phyloP scores from a whole-genome alignment of 92 coral and sea anemone species.

The Zoanthus gigantus region DNA sequence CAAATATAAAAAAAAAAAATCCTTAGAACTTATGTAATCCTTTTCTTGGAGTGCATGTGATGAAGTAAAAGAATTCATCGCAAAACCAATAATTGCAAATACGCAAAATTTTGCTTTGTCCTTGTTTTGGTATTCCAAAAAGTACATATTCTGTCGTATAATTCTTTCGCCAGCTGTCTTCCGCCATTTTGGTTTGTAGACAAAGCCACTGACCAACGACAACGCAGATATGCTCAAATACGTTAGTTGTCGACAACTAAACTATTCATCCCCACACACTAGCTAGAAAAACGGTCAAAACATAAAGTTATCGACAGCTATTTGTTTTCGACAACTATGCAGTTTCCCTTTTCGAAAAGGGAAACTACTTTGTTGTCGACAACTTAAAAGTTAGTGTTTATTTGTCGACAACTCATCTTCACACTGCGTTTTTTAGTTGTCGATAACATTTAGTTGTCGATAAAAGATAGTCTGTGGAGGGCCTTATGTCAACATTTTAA shows the following conservation, averaged over 20 bases:
- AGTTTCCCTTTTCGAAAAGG: no score
- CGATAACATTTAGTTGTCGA: background rate
- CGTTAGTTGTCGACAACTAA: constrained; percentile 41
- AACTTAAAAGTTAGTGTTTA: background rate
- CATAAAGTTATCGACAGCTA: constrained; percentile 32
- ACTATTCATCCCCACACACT: constrained; percentile 11
- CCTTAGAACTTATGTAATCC: no score
- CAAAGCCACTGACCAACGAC: constrained; percentile 37
- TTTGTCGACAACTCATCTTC: constrained; percentile 3
- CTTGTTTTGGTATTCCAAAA: background rate
- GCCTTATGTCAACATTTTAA: no score
- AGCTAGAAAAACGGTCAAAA: constrained; percentile 1
- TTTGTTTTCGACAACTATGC: constrained; percentile 24
- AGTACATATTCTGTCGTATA: constrained; percentile 23
- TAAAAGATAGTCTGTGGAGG: no score
- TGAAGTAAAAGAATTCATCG: no score
- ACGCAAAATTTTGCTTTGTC: no score
- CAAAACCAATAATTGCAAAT: no score
- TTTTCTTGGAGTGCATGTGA: background rate
- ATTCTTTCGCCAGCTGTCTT: background rate
- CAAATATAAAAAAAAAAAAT: no score
- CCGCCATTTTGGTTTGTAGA: no score
- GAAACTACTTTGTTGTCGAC: background rate
- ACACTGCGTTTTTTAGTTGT: constrained; percentile 8
- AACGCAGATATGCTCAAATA: constrained; percentile 37